Conservation (phyloP, 1,140 invertebrate genomes). For the Nylanderia fulva region DNA sequence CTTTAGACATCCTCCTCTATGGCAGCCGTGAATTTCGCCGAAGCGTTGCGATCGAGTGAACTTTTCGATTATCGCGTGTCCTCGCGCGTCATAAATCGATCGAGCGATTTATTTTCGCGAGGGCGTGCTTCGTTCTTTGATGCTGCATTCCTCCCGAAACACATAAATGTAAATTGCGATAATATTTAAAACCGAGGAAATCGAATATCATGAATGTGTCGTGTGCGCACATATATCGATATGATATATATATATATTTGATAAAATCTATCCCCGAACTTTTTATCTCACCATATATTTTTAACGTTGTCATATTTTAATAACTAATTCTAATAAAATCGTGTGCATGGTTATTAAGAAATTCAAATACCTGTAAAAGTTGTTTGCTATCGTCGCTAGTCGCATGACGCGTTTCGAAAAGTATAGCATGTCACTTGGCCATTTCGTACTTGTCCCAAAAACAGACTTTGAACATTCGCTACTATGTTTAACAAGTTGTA, state of each 20-base stretch:
- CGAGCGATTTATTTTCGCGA: conserved; percentile 26
- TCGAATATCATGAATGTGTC: not conserved
- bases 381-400: not conserved
- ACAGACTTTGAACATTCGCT: conserved; percentile 45
- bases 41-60: conserved; percentile 32
- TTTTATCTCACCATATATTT: not conserved
- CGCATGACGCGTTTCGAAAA: not conserved
- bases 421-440: conserved; percentile 14
- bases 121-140: not conserved
- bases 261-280: not conserved
- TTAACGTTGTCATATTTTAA: conserved; percentile 1
- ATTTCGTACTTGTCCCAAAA: conserved; percentile 26
- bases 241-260: not conserved
- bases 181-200: not conserved
- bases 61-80: conserved; percentile 54
- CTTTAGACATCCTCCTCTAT: conserved; percentile 23
- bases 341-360: not conserved
- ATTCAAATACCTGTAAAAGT: not conserved
- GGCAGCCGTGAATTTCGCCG: conserved; percentile 14
- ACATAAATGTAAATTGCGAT: not conserved
- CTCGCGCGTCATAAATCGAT: conserved; percentile 34
- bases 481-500: conserved; percentile 39
- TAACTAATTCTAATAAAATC: not conserved
- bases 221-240: not conserved
- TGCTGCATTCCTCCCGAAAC: not conserved